Conservation (phyloP, 2,888 invertebrate genomes). For the Xestia sexstrigata region DNA sequence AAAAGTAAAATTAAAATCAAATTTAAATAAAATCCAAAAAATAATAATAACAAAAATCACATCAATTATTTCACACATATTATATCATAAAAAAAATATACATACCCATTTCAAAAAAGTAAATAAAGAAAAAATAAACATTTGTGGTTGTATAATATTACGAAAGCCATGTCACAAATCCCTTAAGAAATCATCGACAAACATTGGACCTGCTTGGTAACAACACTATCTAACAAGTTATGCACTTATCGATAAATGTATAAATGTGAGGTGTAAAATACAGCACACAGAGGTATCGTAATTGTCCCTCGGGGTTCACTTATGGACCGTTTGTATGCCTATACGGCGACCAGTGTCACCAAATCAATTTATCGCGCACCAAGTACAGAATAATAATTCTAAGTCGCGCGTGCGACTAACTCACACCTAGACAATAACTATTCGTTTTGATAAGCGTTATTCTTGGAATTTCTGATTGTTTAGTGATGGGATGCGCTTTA, state of each 20-base stretch:
- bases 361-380: slow-evolving; percentile 85
- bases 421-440: slow-evolving; percentile 83
- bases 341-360: slow-evolving; percentile 80
- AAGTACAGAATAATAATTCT: slow-evolving; percentile 82
- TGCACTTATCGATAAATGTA: slow-evolving; percentile 65
- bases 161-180: slow-evolving; percentile 51
- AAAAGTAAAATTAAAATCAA: too few species aligned
- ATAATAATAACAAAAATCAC: too few species aligned
- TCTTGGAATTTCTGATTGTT: slow-evolving; percentile 71
- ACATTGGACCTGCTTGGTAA: slow-evolving; percentile 43
- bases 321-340: slow-evolving; percentile 82
- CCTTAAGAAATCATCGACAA: slow-evolving; percentile 51
- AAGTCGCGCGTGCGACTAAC: slow-evolving; percentile 80
- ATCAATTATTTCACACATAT: too few species aligned
- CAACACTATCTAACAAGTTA: slow-evolving; percentile 59
- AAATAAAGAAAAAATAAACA: too few species aligned
- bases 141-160: too few species aligned
- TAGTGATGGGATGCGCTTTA: slow-evolving; percentile 38
- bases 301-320: slow-evolving; percentile 77
- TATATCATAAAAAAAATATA: too few species aligned
- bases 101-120: too few species aligned
- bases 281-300: slow-evolving; percentile 71
- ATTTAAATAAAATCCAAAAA: too few species aligned
- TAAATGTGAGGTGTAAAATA: slow-evolving; percentile 74
- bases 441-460: slow-evolving; percentile 79